Conservation (phyloP, 1,140 invertebrate genomes). For the Piezodorus guildinii region DNA sequence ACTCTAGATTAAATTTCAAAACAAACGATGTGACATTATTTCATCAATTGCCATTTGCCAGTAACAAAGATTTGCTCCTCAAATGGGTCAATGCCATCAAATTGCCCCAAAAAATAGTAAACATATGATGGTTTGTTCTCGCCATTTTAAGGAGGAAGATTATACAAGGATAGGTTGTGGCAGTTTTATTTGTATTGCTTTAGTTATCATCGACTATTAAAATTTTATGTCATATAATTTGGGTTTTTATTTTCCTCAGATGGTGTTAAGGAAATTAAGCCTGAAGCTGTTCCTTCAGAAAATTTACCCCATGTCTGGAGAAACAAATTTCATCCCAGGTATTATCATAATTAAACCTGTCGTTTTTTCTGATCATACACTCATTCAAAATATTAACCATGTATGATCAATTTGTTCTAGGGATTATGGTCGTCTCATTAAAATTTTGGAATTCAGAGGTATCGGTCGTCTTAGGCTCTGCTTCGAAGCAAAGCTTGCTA, state of each 20-base stretch:
- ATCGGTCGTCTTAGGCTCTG: conserved; percentile 21
- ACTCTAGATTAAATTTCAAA: conserved; percentile 7
- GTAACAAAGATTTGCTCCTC: neutral
- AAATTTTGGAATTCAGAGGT: conserved; percentile 20
- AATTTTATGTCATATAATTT: neutral
- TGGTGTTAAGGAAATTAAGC: conserved; percentile 18
- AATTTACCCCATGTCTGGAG: conserved; percentile 22
- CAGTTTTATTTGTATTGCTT: neutral
- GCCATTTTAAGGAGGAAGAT: conserved; percentile 17
- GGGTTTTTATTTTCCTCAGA: conserved; percentile 14
- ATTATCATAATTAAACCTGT: neutral
- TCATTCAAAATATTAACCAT: neutral
- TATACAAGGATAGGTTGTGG: conserved; percentile 7
- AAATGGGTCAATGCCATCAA: conserved; percentile 19
- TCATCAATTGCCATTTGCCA: neutral
- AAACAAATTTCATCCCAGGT: conserved; percentile 24
- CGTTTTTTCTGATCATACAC: too few species aligned
- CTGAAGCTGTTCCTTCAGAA: conserved; percentile 18
- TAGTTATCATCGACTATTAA: neutral
- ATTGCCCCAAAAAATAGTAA: conserved; percentile 4
- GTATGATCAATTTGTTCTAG: conserved; percentile 1
- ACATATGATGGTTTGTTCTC: conserved; percentile 13
- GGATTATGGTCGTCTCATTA: conserved; percentile 19
- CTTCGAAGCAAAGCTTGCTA: conserved; percentile 20
- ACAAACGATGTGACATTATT: neutral